Conservation (phyloP, 2,888 invertebrate genomes). For the Phaedon cochleariae region DNA sequence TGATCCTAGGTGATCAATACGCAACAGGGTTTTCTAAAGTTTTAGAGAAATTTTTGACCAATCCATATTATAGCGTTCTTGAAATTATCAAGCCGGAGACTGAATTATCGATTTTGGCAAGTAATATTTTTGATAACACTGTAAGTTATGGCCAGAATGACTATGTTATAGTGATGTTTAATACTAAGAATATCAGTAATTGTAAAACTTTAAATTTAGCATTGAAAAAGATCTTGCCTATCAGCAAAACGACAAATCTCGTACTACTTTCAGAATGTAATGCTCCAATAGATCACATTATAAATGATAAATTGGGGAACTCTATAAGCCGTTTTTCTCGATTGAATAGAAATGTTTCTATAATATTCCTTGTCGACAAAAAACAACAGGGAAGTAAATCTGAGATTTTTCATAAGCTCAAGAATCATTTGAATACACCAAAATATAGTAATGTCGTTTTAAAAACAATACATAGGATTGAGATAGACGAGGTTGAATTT, state of each 20-base stretch:
- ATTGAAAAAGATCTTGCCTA: background rate
- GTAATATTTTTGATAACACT: background rate
- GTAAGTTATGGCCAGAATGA: background rate
- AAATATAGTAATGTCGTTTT: background rate
- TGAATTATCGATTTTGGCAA: constrained; percentile 1
- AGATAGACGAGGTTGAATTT: background rate
- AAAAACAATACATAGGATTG: background rate
- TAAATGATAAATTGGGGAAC: background rate
- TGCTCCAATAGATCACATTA: constrained; percentile 7
- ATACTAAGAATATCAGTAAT: too few relatives aligned
- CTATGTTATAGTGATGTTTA: constrained; percentile 7
- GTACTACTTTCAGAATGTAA: constrained; percentile 1
- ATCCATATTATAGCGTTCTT: background rate
- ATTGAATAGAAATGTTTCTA: background rate
- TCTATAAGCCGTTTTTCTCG: background rate
- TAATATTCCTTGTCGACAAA: background rate
- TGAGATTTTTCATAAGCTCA: background rate
- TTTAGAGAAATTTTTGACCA: background rate
- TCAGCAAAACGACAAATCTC: constrained; percentile 2
- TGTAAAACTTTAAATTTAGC: background rate
- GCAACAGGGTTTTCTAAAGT: constrained; percentile 5
- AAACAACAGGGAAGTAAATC: constrained; percentile 3
- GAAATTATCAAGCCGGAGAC: constrained; percentile 1
- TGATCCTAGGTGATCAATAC: constrained; percentile 9
- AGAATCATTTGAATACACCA: background rate